A percentile compares a stretch with the other conserved stretches of the same genome.
Conservation (phyloP, 2,113 vertebrate genomes). For the Clarias magur region DNA sequence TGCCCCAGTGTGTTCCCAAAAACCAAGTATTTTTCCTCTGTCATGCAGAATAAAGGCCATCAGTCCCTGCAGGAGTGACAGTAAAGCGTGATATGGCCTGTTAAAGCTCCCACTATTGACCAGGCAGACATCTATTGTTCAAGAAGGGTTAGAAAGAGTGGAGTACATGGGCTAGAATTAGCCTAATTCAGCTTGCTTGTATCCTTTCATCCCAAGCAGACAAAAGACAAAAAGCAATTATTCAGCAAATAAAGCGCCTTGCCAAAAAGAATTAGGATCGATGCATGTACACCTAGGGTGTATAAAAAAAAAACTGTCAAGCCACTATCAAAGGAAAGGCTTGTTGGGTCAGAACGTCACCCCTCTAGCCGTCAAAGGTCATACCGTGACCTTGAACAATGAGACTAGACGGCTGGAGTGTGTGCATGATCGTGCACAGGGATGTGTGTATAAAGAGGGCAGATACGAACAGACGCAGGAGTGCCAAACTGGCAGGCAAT, state of each 20-base stretch:
- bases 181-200: constrained; percentile 83
- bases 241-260: constrained; percentile 59
- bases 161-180: constrained; percentile 77
- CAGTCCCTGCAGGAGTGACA: constrained; percentile 76
- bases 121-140: constrained; percentile 83
- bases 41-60: constrained; percentile 84
- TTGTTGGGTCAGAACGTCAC: constrained; percentile 58
- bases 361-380: constrained; percentile 17
- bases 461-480: not conserved
- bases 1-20: constrained; percentile 46
- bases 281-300: constrained; percentile 64
- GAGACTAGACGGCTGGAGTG: constrained; percentile 14
- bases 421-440: not conserved
- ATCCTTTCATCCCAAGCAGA: constrained; percentile 76
- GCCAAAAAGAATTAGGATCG: constrained; percentile 32
- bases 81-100: constrained; percentile 72
- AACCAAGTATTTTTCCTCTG: constrained; percentile 59
- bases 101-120: constrained; percentile 80
- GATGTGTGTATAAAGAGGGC: constrained; percentile 14
- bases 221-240: constrained; percentile 69
- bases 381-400: constrained; percentile 25
- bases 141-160: constrained; percentile 58
- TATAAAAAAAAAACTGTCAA: constrained; percentile 69
- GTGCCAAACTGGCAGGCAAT: constrained; percentile 25
- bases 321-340: constrained; percentile 45